Percentiles rank a stretch among this genome's conserved stretches.
phyloP scores from a whole-genome alignment of 2,888 invertebrate species.

The Brassicogethes aeneus region DNA sequence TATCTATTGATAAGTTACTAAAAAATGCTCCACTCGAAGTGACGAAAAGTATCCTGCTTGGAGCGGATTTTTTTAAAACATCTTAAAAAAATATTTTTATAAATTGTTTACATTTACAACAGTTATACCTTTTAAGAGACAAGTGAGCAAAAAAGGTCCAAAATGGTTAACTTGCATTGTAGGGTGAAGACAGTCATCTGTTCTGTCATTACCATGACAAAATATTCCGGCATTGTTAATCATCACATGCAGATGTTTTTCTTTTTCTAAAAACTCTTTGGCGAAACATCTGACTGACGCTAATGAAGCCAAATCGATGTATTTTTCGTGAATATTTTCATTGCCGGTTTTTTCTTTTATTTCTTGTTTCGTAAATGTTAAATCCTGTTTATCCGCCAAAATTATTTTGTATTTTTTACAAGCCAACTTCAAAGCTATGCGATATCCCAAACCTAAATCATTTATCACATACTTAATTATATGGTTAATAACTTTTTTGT shows the following conservation, averaged over 20 bases:
- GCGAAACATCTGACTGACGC: slow-evolving; percentile 50
- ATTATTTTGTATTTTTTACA: slow-evolving; percentile 42
- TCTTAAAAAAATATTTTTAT: slow-evolving; percentile 6
- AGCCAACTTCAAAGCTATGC: slow-evolving; percentile 37
- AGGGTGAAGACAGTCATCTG: slow-evolving; percentile 52
- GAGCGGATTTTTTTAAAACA: neutral
- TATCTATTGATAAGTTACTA: slow-evolving; percentile 11
- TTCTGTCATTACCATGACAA: slow-evolving; percentile 39
- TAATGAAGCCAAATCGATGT: slow-evolving; percentile 45
- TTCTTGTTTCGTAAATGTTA: slow-evolving; percentile 21
- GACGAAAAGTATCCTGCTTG: slow-evolving; percentile 17
- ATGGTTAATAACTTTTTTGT: no score
- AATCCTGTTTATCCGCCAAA: slow-evolving; percentile 38
- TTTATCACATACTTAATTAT: no score
- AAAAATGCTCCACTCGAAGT: slow-evolving; percentile 16
- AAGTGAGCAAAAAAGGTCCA: slow-evolving; percentile 58
- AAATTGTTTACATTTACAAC: no score
- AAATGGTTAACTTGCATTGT: slow-evolving; percentile 62
- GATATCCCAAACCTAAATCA: slow-evolving; percentile 39
- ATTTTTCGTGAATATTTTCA: slow-evolving; percentile 30
- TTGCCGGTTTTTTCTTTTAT: slow-evolving; percentile 26
- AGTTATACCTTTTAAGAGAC: slow-evolving; percentile 49
- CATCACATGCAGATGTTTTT: slow-evolving; percentile 48
- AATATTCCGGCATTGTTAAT: slow-evolving; percentile 54
- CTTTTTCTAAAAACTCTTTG: slow-evolving; percentile 42